These are phyloP conservation scores for Epizoanthus fatuus DNA, from an alignment of 92 coral and sea anemone species.

Conservation along the genomic window DNA sequence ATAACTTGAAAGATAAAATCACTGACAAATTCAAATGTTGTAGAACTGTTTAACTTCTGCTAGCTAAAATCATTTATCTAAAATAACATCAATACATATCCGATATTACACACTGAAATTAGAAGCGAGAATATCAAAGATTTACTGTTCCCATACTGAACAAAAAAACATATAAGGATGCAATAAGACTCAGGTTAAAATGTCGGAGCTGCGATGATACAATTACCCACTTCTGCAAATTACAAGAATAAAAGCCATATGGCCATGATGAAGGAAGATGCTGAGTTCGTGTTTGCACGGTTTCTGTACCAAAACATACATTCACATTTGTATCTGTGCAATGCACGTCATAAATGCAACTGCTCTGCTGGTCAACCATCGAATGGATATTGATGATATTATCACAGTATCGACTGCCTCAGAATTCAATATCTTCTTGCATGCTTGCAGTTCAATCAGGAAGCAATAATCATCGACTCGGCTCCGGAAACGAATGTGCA, in stretches of 20 bases:
- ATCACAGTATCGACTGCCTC: slow-evolving; percentile 39
- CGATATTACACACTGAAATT: background rate
- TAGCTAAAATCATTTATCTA: background rate
- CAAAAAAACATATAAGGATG: background rate
- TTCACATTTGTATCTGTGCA: slow-evolving; percentile 1
- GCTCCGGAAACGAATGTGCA: slow-evolving; percentile 43
- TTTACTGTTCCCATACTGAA: background rate
- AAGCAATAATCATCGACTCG: slow-evolving; percentile 43
- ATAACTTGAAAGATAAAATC: background rate
- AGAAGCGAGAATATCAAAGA: background rate
- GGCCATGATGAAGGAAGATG: slow-evolving; percentile 10
- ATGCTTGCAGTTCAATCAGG: slow-evolving; percentile 32
- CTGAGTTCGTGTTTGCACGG: background rate
- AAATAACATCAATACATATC: slow-evolving; percentile 2
- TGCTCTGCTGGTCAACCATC: slow-evolving; percentile 9
- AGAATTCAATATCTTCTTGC: slow-evolving; percentile 35
- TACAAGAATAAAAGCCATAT: background rate
- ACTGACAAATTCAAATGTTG: background rate
- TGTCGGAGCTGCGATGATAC: background rate
- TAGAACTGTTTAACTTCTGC: background rate
- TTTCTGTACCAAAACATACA: background rate
- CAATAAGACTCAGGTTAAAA: slow-evolving; percentile 5
- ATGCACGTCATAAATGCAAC: background rate
- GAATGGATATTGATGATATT: background rate
- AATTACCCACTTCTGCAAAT: background rate